Evolutionary conservation across 2,797 vertebrate genomes (phyloP).

Genomic region (Naso thynnoides): DNA sequence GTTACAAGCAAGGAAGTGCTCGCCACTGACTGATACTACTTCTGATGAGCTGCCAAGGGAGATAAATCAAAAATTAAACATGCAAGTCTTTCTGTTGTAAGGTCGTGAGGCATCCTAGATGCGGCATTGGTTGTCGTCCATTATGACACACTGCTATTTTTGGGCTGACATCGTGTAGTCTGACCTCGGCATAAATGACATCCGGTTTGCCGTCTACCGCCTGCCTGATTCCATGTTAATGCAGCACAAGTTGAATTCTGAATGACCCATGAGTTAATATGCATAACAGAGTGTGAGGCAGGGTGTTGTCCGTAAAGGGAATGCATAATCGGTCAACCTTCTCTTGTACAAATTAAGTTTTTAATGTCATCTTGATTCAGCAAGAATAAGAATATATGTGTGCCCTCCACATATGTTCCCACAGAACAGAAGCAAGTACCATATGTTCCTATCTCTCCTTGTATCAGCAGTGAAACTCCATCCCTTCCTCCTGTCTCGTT

Average conservation of each 20-base stretch:
- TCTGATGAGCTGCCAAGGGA: too few species aligned
- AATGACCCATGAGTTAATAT: conserved; percentile 20
- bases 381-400: conserved; percentile 16
- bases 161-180: too few species aligned
- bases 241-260: conserved; percentile 2
- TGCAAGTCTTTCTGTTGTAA: too few species aligned
- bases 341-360: conserved; percentile 26
- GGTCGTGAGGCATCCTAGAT: too few species aligned
- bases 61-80: too few species aligned
- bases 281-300: not conserved
- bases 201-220: too few species aligned
- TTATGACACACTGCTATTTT: too few species aligned
- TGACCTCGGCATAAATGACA: too few species aligned
- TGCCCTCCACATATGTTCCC: conserved; percentile 47
- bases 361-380: conserved; percentile 30
- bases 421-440: conserved; percentile 55
- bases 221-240: too few species aligned
- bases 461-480: conserved; percentile 75
- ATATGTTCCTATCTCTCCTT: conserved; percentile 67
- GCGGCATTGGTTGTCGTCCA: too few species aligned
- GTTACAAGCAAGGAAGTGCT: too few species aligned
- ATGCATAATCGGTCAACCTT: conserved; percentile 26
- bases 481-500: conserved; percentile 76
- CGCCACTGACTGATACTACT: too few species aligned
- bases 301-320: conserved; percentile 8